Conservation (phyloP, 37 sponge, comb jelly and placozoan genomes). For the Lycopodina hypogea region DNA sequence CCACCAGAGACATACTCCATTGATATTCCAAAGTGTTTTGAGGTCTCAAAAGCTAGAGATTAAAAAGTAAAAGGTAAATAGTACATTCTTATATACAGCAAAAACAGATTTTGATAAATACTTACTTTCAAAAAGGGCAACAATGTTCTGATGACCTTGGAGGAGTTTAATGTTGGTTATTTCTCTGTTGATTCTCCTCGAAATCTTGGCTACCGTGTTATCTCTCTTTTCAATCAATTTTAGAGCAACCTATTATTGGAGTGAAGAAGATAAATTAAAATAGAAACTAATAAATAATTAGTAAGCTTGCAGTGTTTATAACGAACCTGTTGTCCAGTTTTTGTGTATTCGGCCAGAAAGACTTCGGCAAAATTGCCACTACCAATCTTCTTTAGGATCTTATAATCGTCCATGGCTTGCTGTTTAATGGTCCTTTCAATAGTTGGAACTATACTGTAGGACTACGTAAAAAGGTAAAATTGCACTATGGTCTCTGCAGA, state of each 20-base stretch:
- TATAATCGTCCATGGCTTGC: constrained; percentile 51
- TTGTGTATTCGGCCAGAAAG: constrained; percentile 31
- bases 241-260: constrained; percentile 42
- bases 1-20: constrained; percentile 53
- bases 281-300: too few species aligned
- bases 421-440: too few species aligned
- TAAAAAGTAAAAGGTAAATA: not conserved
- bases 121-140: constrained; percentile 39
- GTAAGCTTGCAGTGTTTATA: too few species aligned
- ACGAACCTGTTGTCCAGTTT: constrained; percentile 26
- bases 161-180: constrained; percentile 43
- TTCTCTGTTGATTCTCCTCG: constrained; percentile 21
- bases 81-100: not conserved
- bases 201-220: not conserved
- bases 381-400: constrained; percentile 30
- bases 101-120: not conserved
- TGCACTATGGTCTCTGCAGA: too few species aligned
- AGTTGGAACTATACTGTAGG: too few species aligned
- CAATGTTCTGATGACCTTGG: constrained; percentile 22
- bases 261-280: too few species aligned
- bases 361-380: constrained; percentile 59
- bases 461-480: too few species aligned
- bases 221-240: constrained; percentile 40
- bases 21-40: constrained; percentile 11
- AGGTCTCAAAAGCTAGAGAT: constrained; percentile 42